Evolutionary conservation across 2,113 vertebrate species (phyloP).

Genomic region (Nibea albiflora): DNA sequence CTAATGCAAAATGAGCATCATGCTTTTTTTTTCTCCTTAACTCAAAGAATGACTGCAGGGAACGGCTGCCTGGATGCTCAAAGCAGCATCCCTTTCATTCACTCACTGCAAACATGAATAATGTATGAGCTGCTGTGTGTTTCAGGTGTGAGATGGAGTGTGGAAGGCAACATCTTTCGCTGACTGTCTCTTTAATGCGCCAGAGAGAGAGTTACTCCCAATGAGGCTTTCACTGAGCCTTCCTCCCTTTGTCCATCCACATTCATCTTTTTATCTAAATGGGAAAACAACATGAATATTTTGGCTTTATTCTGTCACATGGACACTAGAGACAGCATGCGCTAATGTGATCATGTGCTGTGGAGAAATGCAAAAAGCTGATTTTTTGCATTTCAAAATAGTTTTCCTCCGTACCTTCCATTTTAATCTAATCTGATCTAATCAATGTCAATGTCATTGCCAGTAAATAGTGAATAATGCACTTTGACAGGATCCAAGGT

Average conservation of each 20-base stretch:
- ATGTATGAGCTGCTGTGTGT: constrained; percentile 60
- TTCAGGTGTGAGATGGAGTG: constrained; percentile 71
- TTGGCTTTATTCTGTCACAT: background rate
- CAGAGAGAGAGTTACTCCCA: constrained; percentile 20
- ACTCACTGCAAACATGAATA: constrained; percentile 55
- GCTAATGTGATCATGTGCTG: background rate
- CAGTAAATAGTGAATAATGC: background rate
- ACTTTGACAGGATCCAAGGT: background rate
- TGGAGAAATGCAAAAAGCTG: background rate
- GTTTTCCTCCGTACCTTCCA: background rate
- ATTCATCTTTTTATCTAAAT: constrained; percentile 3
- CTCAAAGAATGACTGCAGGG: constrained; percentile 60
- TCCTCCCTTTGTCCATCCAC: constrained; percentile 1
- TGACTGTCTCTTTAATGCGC: constrained; percentile 50
- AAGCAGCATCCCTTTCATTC: constrained; percentile 56
- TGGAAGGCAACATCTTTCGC: constrained; percentile 60
- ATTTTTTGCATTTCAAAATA: background rate
- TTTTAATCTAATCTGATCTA: background rate
- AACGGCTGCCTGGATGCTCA: constrained; percentile 33
- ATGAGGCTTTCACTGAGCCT: constrained; percentile 16
- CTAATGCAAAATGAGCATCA: constrained; percentile 51
- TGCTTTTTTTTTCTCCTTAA: constrained; percentile 29
- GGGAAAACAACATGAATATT: background rate
- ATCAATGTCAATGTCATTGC: background rate
- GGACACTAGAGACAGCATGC: background rate